Percentiles rank a stretch among this genome's conserved stretches.
Conservation (phyloP, 2,797 vertebrate genomes). For the Cirrhinus mrigala region DNA sequence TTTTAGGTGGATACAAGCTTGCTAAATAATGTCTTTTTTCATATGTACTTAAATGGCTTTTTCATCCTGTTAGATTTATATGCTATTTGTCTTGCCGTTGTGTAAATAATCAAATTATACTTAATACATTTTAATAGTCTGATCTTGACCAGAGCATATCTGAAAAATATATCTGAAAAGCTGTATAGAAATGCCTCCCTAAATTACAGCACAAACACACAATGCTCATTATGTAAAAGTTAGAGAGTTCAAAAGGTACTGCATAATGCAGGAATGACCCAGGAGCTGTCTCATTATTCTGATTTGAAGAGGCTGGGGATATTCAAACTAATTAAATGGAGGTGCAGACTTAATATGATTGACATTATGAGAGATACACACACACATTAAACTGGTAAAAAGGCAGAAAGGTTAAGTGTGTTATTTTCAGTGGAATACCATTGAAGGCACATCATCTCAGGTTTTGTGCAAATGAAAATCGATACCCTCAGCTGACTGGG, state of each 20-base stretch:
- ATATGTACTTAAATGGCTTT: neutral
- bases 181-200: slow-evolving; percentile 5
- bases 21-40: too few species aligned
- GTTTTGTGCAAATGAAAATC: slow-evolving; percentile 21
- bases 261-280: neutral
- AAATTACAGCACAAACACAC: neutral
- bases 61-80: neutral
- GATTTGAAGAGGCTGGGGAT: slow-evolving; percentile 38
- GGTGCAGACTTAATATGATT: slow-evolving; percentile 14
- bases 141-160: neutral
- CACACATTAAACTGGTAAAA: neutral
- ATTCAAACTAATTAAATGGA: slow-evolving; percentile 48
- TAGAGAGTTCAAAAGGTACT: slow-evolving; percentile 12
- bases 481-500: slow-evolving; percentile 33
- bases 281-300: slow-evolving; percentile 37
- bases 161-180: too few species aligned
- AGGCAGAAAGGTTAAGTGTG: neutral
- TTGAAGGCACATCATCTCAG: neutral
- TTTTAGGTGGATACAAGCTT: too few species aligned
- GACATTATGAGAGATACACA: neutral
- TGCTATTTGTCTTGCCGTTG: neutral
- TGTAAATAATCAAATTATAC: neutral
- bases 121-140: neutral
- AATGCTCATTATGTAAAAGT: neutral
- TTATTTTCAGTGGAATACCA: slow-evolving; percentile 21